A percentile compares a stretch with the other conserved stretches of the same genome.
Evolutionary conservation across 1,140 invertebrate species (phyloP).

Genomic region (Sycophaga agraensis): DNA sequence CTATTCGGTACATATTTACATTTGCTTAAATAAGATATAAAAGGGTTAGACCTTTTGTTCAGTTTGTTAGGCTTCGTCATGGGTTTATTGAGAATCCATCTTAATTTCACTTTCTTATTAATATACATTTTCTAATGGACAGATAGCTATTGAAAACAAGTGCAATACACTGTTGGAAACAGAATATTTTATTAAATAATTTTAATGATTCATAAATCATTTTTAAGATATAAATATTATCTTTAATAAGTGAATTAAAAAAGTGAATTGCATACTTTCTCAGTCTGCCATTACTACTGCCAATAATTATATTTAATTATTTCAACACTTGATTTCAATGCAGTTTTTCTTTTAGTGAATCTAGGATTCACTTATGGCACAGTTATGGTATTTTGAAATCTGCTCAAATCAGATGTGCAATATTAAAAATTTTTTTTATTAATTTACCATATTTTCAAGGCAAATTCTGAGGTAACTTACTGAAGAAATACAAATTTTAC

Average conservation of each 20-base stretch:
- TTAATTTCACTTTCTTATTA: conserved; percentile 21
- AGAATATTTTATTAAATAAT: conserved; percentile 19
- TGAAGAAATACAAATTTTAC: conserved; percentile 22
- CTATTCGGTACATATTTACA: conserved; percentile 35
- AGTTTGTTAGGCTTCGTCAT: conserved; percentile 33
- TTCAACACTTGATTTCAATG: conserved; percentile 14
- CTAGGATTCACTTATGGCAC: conserved; percentile 29
- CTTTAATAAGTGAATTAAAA: background rate
- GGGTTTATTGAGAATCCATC: conserved; percentile 19
- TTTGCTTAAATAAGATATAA: conserved; percentile 31
- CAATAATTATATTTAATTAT: conserved; percentile 7
- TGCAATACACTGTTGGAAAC: conserved; percentile 23
- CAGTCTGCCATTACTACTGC: conserved; percentile 21
- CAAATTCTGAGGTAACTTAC: too few relatives aligned
- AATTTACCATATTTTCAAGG: background rate
- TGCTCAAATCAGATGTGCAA: conserved; percentile 25
- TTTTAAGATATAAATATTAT: background rate
- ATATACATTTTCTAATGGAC: conserved; percentile 22
- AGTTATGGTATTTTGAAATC: conserved; percentile 24
- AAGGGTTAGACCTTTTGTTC: conserved; percentile 36
- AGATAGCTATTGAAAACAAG: conserved; percentile 17
- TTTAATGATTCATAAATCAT: conserved; percentile 8
- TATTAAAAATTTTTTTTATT: conserved; percentile 1
- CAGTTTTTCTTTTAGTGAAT: conserved; percentile 13
- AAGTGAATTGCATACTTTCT: background rate